Percentiles rank a stretch among this genome's conserved stretches.
These are phyloP conservation scores for Lepetodrilus schrolli DNA, from an alignment of 2,888 invertebrate species.

Conservation along the genomic window DNA sequence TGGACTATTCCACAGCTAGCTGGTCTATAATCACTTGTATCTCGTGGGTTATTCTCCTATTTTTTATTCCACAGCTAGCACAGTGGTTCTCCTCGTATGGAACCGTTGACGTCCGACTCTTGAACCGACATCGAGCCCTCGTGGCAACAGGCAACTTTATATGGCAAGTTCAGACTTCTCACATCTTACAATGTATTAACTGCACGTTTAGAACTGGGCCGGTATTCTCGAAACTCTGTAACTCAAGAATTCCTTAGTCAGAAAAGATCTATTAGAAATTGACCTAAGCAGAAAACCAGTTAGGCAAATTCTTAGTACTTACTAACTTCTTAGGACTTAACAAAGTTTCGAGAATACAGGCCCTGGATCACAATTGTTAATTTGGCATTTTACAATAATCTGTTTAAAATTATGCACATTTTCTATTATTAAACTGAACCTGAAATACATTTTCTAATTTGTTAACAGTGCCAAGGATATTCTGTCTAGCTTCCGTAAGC, in stretches of 20 bases:
- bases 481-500: slow-evolving; percentile 67
- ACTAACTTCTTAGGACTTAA: too few relatives aligned
- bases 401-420: not conserved
- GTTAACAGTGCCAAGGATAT: slow-evolving; percentile 63
- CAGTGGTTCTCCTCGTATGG: slow-evolving; percentile 79
- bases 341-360: too few relatives aligned
- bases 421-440: not conserved
- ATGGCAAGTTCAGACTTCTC: slow-evolving; percentile 79
- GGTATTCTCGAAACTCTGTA: too few relatives aligned
- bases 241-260: too few relatives aligned
- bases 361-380: not conserved
- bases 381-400: not conserved
- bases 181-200: too few relatives aligned
- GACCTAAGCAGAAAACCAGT: too few relatives aligned
- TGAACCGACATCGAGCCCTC: slow-evolving; percentile 78
- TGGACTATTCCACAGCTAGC: too few relatives aligned
- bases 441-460: not conserved
- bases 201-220: too few relatives aligned
- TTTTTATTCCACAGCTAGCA: slow-evolving; percentile 54
- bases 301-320: too few relatives aligned
- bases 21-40: not conserved
- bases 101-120: slow-evolving; percentile 80
- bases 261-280: too few relatives aligned
- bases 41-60: not conserved
- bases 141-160: slow-evolving; percentile 80